A percentile compares a stretch with the other conserved stretches of the same genome.
phyloP scores from a whole-genome alignment of 2,113 vertebrate species.

The Myodes glareolus region DNA sequence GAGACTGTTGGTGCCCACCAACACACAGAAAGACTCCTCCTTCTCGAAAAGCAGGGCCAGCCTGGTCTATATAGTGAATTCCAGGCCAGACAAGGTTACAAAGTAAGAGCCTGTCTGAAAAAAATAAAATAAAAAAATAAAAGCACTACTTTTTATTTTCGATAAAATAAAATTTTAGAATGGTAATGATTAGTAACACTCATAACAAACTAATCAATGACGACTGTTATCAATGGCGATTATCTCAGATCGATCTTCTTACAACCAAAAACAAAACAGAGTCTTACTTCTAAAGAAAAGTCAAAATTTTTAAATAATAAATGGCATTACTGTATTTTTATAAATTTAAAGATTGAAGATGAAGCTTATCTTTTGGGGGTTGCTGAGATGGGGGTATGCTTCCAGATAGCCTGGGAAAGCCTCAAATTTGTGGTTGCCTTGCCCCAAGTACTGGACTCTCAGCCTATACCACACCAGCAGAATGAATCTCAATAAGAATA shows the following conservation, averaged over 20 bases:
- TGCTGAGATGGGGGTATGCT: neutral
- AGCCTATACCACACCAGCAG: neutral
- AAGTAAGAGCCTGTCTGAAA: neutral
- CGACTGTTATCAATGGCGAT: neutral
- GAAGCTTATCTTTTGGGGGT: neutral
- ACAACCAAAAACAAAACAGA: neutral
- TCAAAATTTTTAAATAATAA: conserved; percentile 13
- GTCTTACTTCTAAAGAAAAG: neutral
- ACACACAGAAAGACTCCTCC: neutral
- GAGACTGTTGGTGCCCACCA: neutral
- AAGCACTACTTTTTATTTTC: conserved; percentile 30
- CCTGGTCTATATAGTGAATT: neutral
- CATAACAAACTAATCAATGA: neutral
- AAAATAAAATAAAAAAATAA: neutral
- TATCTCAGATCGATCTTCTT: neutral
- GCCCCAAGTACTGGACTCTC: no score
- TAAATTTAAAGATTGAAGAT: conserved; percentile 4
- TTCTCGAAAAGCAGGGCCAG: neutral
- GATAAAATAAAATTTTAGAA: neutral
- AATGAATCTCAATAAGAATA: neutral
- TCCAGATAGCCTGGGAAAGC: neutral
- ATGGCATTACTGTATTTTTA: neutral
- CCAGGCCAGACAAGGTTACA: neutral
- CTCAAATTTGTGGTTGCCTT: neutral
- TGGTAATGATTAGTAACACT: neutral